A percentile compares a stretch with the other conserved stretches of the same genome.
phyloP scores from a whole-genome alignment of 2,113 vertebrate genomes.

The Telmatochromis sp. region DNA sequence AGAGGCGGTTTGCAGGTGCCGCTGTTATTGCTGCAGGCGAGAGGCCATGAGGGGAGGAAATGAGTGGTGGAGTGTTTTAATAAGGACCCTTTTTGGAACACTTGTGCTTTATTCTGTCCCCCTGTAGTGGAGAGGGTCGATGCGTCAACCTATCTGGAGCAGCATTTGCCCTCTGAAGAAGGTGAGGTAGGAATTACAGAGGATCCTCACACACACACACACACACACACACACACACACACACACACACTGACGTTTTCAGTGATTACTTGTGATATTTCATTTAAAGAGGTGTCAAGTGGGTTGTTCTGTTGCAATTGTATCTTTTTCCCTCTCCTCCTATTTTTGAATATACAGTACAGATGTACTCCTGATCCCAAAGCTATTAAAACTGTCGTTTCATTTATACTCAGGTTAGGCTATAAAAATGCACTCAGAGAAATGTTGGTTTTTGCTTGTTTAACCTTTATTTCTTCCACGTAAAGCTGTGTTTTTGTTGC shows the following conservation, averaged over 20 bases:
- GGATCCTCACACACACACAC: neutral
- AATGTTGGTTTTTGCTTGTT: neutral
- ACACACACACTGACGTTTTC: neutral
- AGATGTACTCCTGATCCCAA: neutral
- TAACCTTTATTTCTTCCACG: neutral
- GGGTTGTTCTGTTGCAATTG: neutral
- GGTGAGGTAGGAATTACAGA: neutral
- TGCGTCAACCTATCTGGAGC: neutral
- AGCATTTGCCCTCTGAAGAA: neutral
- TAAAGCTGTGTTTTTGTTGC: neutral
- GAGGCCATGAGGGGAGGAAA: neutral
- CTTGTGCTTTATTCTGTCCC: neutral
- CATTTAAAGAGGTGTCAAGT: neutral
- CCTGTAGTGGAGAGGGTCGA: neutral
- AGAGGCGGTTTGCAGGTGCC: neutral
- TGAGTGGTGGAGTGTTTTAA: constrained; percentile 2
- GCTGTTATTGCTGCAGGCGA: neutral
- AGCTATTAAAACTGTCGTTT: neutral
- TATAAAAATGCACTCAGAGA: neutral
- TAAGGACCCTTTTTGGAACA: neutral
- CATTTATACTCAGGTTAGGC: neutral
- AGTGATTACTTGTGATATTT: neutral
- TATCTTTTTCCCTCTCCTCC: neutral
- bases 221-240: neutral
- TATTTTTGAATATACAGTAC: neutral